phyloP scores from a whole-genome alignment of 2,797 vertebrate species.

The Alcedo atthis region DNA sequence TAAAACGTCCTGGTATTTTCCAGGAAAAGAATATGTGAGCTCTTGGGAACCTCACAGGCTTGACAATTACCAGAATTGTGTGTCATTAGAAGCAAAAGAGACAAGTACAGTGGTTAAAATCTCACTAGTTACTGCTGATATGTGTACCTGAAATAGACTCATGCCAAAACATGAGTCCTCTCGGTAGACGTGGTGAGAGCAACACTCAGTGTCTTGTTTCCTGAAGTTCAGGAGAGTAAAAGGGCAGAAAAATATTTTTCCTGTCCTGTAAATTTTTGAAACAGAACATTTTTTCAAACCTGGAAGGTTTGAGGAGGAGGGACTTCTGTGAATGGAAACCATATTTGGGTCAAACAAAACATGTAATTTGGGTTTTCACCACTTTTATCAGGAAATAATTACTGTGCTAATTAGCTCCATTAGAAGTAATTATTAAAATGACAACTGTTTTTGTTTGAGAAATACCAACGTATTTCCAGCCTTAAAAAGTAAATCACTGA shows the following conservation, averaged over 20 bases:
- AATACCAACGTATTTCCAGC: not conserved
- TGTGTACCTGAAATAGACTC: not conserved
- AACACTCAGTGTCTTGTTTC: not conserved
- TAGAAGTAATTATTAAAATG: not conserved
- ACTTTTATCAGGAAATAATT: conserved; percentile 5
- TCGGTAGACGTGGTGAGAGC: not conserved
- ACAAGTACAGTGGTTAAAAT: not conserved
- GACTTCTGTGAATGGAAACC: not conserved
- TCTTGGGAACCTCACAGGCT: not conserved
- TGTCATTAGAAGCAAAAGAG: not conserved
- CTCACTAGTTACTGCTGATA: not conserved
- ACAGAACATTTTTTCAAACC: not conserved
- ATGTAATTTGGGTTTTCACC: not conserved
- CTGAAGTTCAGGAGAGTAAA: not conserved
- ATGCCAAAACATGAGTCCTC: not conserved
- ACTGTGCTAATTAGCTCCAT: not conserved
- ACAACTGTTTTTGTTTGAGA: not conserved
- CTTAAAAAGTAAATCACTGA: not conserved
- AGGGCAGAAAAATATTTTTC: not conserved
- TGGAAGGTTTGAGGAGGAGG: not conserved
- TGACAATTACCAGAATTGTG: not conserved
- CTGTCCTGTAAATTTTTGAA: not conserved
- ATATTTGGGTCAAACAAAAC: not conserved
- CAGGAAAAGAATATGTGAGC: not conserved
- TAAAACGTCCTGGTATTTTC: not conserved